Evolutionary conservation across 2,797 vertebrate genomes (phyloP).

Genomic region (Nothura maculosa): DNA sequence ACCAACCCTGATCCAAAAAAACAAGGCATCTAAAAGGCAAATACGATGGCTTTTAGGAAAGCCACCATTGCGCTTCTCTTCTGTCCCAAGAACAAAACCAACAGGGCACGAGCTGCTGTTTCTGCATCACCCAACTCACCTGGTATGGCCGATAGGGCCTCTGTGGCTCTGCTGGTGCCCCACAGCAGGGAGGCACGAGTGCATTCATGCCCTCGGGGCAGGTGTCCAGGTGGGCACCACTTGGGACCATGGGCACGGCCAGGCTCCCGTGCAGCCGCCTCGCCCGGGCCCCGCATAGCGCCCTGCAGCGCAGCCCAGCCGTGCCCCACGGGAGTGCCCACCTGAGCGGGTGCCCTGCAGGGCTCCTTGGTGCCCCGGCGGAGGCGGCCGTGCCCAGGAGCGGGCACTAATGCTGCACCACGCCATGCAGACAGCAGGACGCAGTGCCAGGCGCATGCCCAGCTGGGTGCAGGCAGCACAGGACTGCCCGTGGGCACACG

Average conservation of each 20-base stretch:
- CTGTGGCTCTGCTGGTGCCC: not conserved
- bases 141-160: not conserved
- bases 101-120: not conserved
- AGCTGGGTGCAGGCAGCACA: not conserved
- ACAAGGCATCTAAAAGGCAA: not conserved
- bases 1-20: not conserved
- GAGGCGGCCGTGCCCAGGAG: not conserved
- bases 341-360: accelerated
- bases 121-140: not conserved
- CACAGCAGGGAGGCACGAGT: accelerated
- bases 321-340: not conserved
- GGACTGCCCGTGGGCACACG: not conserved
- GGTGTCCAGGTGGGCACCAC: not conserved
- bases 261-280: accelerated
- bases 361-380: accelerated
- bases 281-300: accelerated
- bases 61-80: not conserved
- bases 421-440: not conserved
- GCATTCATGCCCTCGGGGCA: accelerated
- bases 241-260: too few relatives aligned
- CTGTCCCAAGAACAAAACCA: not conserved
- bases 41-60: not conserved
- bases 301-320: too few relatives aligned
- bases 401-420: not conserved
- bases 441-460: accelerated